phyloP scores from a whole-genome alignment of 1,140 invertebrate species.

The Papilio glaucus region DNA sequence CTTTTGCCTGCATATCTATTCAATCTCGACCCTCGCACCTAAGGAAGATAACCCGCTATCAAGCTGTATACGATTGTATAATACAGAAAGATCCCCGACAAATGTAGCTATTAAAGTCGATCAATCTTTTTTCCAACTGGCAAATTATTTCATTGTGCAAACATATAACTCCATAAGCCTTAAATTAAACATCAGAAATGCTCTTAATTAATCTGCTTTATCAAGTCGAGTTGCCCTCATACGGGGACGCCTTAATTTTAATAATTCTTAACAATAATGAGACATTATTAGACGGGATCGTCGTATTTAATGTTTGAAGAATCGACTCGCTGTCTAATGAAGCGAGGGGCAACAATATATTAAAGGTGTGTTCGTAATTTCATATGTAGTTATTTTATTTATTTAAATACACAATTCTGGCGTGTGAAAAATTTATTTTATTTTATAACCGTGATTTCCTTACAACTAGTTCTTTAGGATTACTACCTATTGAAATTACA shows the following conservation, averaged over 20 bases:
- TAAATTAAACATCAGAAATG: conserved; percentile 32
- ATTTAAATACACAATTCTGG: no score
- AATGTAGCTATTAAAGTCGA: neutral
- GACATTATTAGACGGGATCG: conserved; percentile 70
- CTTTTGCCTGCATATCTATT: no score
- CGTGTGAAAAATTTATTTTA: no score
- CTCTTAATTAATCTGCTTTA: conserved; percentile 39
- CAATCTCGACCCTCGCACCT: no score
- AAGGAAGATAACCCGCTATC: neutral
- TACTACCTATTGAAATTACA: no score
- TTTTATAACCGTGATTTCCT: no score
- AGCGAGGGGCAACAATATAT: conserved; percentile 56
- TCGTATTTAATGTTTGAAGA: conserved; percentile 78
- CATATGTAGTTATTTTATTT: no score
- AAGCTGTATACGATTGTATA: neutral
- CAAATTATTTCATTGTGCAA: conserved; percentile 15
- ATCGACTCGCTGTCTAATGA: conserved; percentile 68
- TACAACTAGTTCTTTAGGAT: no score
- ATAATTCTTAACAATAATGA: conserved; percentile 76
- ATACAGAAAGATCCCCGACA: neutral
- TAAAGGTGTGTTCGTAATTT: conserved; percentile 38
- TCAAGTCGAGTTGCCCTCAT: conserved; percentile 28
- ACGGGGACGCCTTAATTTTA: conserved; percentile 63
- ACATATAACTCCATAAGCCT: conserved; percentile 20
- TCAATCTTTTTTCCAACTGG: neutral